Conservation (phyloP, 2,888 invertebrate genomes). For the Drosophila ustulata region DNA sequence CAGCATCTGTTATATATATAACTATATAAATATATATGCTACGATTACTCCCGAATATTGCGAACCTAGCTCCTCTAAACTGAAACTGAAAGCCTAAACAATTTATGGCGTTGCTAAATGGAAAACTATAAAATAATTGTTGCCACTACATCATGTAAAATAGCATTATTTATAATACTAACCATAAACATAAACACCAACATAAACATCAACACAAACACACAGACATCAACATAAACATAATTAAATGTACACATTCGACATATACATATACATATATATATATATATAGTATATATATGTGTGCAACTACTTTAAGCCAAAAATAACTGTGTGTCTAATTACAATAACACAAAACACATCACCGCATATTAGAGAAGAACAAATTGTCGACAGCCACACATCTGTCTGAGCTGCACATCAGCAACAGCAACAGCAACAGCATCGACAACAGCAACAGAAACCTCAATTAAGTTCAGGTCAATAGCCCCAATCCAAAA, state of each 20-base stretch:
- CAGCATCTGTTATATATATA: slow-evolving; percentile 28
- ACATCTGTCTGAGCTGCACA: slow-evolving; percentile 2
- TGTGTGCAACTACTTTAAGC: slow-evolving; percentile 49
- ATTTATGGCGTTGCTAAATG: slow-evolving; percentile 44
- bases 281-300: no score
- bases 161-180: slow-evolving; percentile 47
- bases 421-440: neutral
- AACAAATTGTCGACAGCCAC: slow-evolving; percentile 3
- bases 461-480: slow-evolving; percentile 13
- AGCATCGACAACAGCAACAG: neutral
- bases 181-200: slow-evolving; percentile 7
- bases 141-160: slow-evolving; percentile 59
- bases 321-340: slow-evolving; percentile 52
- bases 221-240: neutral
- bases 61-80: slow-evolving; percentile 9
- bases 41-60: slow-evolving; percentile 11
- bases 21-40: slow-evolving; percentile 8
- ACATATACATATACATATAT: slow-evolving; percentile 14
- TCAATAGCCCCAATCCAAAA: slow-evolving; percentile 7
- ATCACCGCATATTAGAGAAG: slow-evolving; percentile 12
- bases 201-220: slow-evolving; percentile 1
- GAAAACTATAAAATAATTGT: slow-evolving; percentile 50
- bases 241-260: slow-evolving; percentile 9
- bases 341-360: slow-evolving; percentile 36
- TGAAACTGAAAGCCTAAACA: slow-evolving; percentile 17